Conservation (phyloP, 92 coral and sea anemone genomes). For the Epizoanthus ramosus region DNA sequence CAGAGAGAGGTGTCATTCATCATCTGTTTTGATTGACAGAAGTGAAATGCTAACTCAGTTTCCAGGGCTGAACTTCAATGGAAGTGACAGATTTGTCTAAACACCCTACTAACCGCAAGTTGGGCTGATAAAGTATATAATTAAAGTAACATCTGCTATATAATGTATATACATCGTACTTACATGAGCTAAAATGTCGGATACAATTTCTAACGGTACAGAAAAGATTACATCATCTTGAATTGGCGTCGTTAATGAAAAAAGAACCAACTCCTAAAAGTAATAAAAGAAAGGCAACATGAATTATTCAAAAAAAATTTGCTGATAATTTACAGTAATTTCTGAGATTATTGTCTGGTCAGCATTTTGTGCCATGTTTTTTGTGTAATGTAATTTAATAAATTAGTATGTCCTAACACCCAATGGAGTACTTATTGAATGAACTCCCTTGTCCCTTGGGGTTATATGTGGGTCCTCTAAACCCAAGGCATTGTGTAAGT, state of each 20-base stretch:
- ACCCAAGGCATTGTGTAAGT: no score
- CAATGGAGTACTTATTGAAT: no score
- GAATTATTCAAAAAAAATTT: background rate
- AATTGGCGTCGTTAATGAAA: slow-evolving; percentile 94
- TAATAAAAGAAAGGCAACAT: background rate
- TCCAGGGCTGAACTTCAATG: slow-evolving; percentile 24
- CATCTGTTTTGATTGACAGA: slow-evolving; percentile 8
- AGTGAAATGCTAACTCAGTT: background rate
- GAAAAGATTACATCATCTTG: slow-evolving; percentile 99
- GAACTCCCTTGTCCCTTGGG: no score
- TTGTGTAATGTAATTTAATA: no score
- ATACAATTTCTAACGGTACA: slow-evolving; percentile 95
- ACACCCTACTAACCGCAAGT: background rate
- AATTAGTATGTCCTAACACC: no score
- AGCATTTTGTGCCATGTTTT: no score
- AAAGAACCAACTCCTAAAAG: slow-evolving; percentile 91
- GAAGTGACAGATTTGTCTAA: background rate
- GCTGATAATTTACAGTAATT: background rate
- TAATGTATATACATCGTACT: slow-evolving; percentile 23
- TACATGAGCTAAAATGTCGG: slow-evolving; percentile 95
- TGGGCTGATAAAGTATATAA: background rate
- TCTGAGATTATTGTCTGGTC: no score
- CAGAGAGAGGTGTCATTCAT: background rate
- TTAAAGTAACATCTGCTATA: background rate
- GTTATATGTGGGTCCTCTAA: no score